phyloP scores from a whole-genome alignment of 2,888 invertebrate genomes.

The Ecliptopera silaceata region DNA sequence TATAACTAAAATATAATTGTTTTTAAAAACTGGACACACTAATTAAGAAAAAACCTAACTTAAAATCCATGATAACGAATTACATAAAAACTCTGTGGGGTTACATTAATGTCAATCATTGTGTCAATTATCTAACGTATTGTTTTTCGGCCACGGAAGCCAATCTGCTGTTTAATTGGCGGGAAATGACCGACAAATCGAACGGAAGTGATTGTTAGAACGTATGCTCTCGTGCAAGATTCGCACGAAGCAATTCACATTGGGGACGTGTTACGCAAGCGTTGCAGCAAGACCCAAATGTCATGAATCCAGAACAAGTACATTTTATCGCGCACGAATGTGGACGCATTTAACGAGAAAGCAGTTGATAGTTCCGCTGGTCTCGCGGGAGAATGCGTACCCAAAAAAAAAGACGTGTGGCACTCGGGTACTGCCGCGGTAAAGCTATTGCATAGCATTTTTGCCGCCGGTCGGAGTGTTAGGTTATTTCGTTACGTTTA shows the following conservation, averaged over 20 bases:
- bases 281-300: conserved; percentile 46
- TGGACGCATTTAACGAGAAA: conserved; percentile 1
- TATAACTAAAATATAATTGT: too few relatives aligned
- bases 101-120: neutral
- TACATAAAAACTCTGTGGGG: too few relatives aligned
- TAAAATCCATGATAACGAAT: too few relatives aligned
- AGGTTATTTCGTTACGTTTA: too few relatives aligned
- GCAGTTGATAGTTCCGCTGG: neutral
- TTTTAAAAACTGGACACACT: too few relatives aligned
- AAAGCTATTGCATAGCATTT: too few relatives aligned
- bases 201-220: conserved; percentile 63
- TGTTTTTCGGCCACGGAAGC: conserved; percentile 43
- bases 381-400: too few relatives aligned
- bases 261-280: conserved; percentile 51
- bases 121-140: neutral
- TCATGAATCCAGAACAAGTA: conserved; percentile 49
- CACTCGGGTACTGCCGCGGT: too few relatives aligned
- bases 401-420: too few relatives aligned
- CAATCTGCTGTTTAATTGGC: conserved; percentile 41
- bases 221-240: conserved; percentile 47
- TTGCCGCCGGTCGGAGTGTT: too few relatives aligned
- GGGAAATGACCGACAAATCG: conserved; percentile 56
- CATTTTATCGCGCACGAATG: conserved; percentile 36
- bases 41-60: too few relatives aligned
- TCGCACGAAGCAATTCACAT: conserved; percentile 43